These are phyloP conservation scores for Spermophilus dauricus DNA, from an alignment of 2,113 vertebrate genomes.

Conservation along the genomic window DNA sequence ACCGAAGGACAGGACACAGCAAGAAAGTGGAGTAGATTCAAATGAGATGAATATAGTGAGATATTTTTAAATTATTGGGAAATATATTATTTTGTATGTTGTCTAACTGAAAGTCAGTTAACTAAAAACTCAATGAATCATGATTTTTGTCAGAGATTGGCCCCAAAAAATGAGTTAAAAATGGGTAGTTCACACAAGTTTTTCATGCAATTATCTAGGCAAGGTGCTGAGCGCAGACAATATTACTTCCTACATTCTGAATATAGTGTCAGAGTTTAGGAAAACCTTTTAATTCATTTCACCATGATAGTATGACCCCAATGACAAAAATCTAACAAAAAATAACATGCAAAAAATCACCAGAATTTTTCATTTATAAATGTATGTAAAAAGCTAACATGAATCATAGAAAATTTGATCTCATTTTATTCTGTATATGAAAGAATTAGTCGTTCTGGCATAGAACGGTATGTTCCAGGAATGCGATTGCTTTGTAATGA, in stretches of 20 bases:
- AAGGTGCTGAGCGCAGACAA: not conserved
- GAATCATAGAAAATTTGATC: not conserved
- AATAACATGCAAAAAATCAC: not conserved
- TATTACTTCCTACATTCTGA: not conserved
- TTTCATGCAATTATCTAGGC: not conserved
- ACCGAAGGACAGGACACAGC: not conserved
- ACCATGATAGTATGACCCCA: not conserved
- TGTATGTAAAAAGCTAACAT: not conserved
- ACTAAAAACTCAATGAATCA: not conserved
- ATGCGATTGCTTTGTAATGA: not conserved
- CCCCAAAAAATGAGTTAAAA: not conserved
- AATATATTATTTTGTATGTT: not conserved
- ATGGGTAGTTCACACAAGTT: too few species aligned
- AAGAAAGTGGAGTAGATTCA: not conserved
- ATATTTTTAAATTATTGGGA: not conserved
- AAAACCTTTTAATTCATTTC: not conserved
- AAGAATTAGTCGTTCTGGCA: not conserved
- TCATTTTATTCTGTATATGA: not conserved
- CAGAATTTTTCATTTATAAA: not conserved
- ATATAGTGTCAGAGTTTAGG: not conserved
- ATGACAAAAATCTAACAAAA: not conserved
- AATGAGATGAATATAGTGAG: not conserved
- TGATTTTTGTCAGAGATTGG: not conserved
- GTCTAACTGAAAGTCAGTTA: not conserved
- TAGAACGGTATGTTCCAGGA: not conserved